These are phyloP conservation scores for Amiota communis DNA, from an alignment of 2,888 invertebrate species.

Conservation along the genomic window DNA sequence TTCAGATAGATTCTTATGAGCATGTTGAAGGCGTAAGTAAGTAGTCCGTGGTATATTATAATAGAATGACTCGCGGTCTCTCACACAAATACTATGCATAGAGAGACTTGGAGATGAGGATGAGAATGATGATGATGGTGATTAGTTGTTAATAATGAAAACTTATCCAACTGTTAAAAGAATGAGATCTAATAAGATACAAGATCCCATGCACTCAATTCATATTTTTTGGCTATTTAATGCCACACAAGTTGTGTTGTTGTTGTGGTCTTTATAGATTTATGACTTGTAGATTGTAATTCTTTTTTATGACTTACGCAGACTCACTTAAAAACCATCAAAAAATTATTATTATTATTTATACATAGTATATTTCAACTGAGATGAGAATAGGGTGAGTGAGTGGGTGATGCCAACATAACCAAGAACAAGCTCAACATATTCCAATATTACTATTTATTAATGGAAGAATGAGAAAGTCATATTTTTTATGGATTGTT, in stretches of 20 bases:
- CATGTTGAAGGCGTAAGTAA: conserved; percentile 14
- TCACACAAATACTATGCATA: too few relatives aligned
- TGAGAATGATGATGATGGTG: too few relatives aligned
- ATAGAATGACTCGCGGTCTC: too few relatives aligned
- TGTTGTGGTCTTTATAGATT: conserved; percentile 15
- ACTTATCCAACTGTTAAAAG: too few relatives aligned
- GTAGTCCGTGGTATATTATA: background rate
- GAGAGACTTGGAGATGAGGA: too few relatives aligned
- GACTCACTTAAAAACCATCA: conserved; percentile 48
- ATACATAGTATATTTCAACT: background rate
- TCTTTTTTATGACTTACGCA: conserved; percentile 47
- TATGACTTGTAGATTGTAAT: conserved; percentile 16
- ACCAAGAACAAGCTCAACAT: background rate
- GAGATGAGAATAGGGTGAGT: conserved; percentile 16
- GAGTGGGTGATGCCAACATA: conserved; percentile 1
- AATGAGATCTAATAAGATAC: too few relatives aligned
- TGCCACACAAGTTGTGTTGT: conserved; percentile 31
- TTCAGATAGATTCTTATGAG: conserved; percentile 22
- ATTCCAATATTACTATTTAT: background rate
- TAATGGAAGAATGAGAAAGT: background rate
- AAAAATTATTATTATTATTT: conserved; percentile 6
- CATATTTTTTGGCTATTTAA: background rate
- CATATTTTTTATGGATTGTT: background rate
- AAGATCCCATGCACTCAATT: background rate
- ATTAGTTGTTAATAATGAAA: background rate